These are phyloP conservation scores for Kryptopterus vitreolus DNA, from an alignment of 2,797 vertebrate genomes.

Conservation along the genomic window DNA sequence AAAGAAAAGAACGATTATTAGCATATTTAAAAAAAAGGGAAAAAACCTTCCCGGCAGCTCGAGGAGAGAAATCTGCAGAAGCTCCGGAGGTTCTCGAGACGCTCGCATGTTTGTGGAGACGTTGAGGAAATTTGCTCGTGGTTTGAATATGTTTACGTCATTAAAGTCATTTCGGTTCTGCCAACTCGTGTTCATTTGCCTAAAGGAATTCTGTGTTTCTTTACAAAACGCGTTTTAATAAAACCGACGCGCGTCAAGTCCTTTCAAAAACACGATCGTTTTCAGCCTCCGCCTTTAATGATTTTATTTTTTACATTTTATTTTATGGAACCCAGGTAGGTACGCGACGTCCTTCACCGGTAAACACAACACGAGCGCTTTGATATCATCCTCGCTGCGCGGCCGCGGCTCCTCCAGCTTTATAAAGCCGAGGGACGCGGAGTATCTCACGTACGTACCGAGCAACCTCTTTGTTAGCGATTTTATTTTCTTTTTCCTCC, in stretches of 20 bases:
- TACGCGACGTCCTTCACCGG: background rate
- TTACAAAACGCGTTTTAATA: background rate
- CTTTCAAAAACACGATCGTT: background rate
- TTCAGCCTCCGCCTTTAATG: too few relatives aligned
- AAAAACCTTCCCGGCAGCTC: background rate
- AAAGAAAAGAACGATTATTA: too few relatives aligned
- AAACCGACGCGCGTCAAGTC: background rate
- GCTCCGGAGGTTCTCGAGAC: too few relatives aligned
- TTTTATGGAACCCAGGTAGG: too few relatives aligned
- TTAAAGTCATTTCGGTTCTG: background rate
- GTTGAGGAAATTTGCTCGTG: constrained; percentile 25
- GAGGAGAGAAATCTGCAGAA: background rate
- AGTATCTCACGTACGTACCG: background rate
- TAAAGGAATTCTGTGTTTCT: background rate
- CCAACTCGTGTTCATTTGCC: background rate
- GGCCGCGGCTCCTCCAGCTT: too few relatives aligned
- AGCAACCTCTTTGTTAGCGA: background rate
- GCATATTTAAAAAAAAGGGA: background rate
- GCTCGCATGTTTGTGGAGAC: background rate
- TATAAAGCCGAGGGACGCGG: too few relatives aligned
- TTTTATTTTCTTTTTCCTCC: background rate
- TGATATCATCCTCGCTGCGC: background rate
- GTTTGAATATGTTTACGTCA: constrained; percentile 27
- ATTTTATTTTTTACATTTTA: too few relatives aligned
- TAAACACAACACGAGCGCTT: background rate